A percentile compares a stretch with the other conserved stretches of the same genome.
Evolutionary conservation across 1,140 invertebrate species (phyloP).

Genomic region (Zaprionus camerounensis): DNA sequence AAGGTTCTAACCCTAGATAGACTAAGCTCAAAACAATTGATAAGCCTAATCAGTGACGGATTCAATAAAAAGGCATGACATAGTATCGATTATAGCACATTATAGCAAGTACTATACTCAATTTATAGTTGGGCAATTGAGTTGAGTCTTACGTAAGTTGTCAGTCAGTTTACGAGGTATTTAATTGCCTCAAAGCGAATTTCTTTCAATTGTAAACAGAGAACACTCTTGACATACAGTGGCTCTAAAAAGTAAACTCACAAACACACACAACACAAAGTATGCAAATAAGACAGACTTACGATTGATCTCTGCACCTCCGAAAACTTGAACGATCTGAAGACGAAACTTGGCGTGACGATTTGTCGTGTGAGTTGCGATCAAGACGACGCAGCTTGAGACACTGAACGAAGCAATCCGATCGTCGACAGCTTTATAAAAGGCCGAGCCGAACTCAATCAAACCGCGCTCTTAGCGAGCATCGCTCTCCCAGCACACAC

Average conservation of each 20-base stretch:
- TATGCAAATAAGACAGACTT: conserved; percentile 41
- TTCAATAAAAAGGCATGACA: conserved; percentile 12
- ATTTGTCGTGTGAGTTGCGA: conserved; percentile 28
- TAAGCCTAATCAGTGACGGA: conserved; percentile 35
- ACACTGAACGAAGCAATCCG: conserved; percentile 66
- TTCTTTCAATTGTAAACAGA: conserved; percentile 15
- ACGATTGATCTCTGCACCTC: conserved; percentile 34
- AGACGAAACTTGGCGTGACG: conserved; percentile 19
- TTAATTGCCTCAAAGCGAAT: conserved; percentile 8
- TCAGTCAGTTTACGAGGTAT: background rate
- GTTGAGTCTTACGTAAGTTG: conserved; percentile 20
- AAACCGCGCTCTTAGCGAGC: conserved; percentile 13
- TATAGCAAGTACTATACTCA: conserved; percentile 5
- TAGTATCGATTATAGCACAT: conserved; percentile 10
- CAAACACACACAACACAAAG: background rate
- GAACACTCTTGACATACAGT: conserved; percentile 5
- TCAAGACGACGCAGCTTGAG: conserved; percentile 46
- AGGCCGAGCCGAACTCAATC: conserved; percentile 27
- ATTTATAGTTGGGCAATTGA: conserved; percentile 20
- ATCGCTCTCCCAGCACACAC: background rate
- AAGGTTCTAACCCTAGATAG: conserved; percentile 48
- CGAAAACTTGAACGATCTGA: conserved; percentile 36
- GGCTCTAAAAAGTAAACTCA: background rate
- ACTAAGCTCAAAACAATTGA: conserved; percentile 39
- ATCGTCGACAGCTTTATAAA: conserved; percentile 65